Base-by-base conservation (phyloP, 2,888 invertebrate species). In the Drosophila lacicola region DNA sequence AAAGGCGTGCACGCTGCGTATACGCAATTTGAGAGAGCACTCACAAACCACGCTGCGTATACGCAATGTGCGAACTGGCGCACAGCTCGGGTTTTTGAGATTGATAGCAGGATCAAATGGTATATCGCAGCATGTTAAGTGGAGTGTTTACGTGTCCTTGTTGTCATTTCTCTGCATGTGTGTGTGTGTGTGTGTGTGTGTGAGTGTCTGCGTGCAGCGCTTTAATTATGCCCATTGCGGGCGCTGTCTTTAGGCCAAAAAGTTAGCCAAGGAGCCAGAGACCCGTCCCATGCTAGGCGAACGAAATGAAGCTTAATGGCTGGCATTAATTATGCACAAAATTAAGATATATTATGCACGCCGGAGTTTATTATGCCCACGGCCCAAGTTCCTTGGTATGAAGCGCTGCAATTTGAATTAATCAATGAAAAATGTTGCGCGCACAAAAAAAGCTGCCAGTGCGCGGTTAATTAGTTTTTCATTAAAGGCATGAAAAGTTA, bases 101-200 rank as follows among this genome's bases (percentile, higher is more conserved):
- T 78, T 89, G 88, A 88, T 86, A 71, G 77, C 78, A 65, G 84
- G 75, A 79, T 89, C 83, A 89, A 87, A 87, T 87, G 75, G 70
- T 76, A 86, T 83, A 88, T 74, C 66, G 70, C 78, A 70, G 79
- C 70, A 76, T 80, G 89, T 87, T 88, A 79, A 83, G 82, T 84
- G 74, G 66, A 78, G 62, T 78, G 82, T 73, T 81, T 84, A 73
- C 75, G 74, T 74, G 54, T 61, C 66, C 65, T 56, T 45, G 53
- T 41, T 29, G 21, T 42, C 34, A 37, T 41, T 29, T 29, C 29
- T 29, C 29, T 29, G 29, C 29, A 29, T 33, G 44, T 58, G 37
- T 41, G 13, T 49, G 56, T 39, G 9, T 41, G 13, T 49, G 56
- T 39, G 9, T 56, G 21, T 13, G 17, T 34, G 21, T 33, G 44